Evolutionary conservation across 2,797 vertebrate species (phyloP).

Genomic region (Siniperca obscura): DNA sequence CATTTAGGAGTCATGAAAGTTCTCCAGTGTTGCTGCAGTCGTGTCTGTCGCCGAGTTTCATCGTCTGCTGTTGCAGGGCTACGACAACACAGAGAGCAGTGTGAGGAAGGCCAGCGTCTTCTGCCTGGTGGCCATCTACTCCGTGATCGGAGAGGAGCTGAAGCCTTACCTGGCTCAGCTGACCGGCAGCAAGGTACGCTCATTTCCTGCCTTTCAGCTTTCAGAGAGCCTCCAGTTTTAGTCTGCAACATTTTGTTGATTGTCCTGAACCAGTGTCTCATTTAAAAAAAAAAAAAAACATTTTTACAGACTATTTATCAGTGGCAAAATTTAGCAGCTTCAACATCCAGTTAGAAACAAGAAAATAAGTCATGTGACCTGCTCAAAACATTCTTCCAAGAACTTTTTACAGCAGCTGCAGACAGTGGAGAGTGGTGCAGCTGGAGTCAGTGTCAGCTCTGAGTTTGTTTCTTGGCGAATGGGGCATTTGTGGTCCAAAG

Average conservation of each 20-base stretch:
- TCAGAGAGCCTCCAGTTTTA: neutral
- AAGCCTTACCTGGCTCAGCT: slow-evolving; percentile 95
- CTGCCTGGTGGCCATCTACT: slow-evolving; percentile 94
- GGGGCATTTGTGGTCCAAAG: no score
- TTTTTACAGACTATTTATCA: no score
- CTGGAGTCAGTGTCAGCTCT: no score
- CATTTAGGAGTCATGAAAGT: neutral
- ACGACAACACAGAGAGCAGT: slow-evolving; percentile 96
- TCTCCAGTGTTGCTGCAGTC: neutral
- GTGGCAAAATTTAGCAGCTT: no score
- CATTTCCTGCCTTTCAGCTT: slow-evolving; percentile 3
- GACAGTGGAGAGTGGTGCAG: no score
- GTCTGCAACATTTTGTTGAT: neutral
- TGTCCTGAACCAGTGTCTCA: no score
- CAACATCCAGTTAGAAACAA: no score
- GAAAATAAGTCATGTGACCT: no score
- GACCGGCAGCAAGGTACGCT: slow-evolving; percentile 93
- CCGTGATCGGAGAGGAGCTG: slow-evolving; percentile 94
- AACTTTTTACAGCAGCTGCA: no score
- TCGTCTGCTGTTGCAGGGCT: slow-evolving; percentile 83
- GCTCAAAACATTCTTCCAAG: no score
- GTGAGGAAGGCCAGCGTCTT: slow-evolving; percentile 96
- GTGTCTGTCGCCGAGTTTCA: neutral
- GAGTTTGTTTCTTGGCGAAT: no score
- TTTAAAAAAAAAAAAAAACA: no score